phyloP scores from a whole-genome alignment of 2,113 vertebrate species.

The Greenwoodochromis staneri region DNA sequence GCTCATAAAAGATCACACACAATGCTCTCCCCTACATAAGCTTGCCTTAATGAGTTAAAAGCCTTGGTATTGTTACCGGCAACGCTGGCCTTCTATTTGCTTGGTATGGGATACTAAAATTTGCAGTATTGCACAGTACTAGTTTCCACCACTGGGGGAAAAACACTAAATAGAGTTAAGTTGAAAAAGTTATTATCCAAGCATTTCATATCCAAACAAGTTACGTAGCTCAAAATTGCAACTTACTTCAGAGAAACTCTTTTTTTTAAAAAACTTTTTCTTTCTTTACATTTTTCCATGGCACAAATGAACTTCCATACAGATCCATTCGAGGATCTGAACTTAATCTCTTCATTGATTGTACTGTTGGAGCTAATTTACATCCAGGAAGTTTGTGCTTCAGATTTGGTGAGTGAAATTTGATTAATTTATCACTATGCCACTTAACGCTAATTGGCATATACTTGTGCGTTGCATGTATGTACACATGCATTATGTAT shows the following conservation, averaged over 20 bases:
- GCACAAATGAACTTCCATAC: neutral
- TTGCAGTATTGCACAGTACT: neutral
- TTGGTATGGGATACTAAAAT: neutral
- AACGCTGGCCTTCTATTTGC: neutral
- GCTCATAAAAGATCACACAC: neutral
- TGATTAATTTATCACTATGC: neutral
- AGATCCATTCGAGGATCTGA: neutral
- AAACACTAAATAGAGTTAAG: neutral
- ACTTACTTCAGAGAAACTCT: neutral
- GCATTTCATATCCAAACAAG: neutral
- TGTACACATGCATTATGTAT: neutral
- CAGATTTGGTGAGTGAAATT: neutral
- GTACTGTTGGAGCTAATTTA: neutral
- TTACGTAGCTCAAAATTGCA: neutral
- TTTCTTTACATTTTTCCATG: neutral
- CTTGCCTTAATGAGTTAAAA: neutral
- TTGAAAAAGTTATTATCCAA: neutral
- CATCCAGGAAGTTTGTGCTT: neutral
- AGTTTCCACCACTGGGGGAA: neutral
- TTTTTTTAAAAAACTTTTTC: neutral
- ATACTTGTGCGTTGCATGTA: neutral
- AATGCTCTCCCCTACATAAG: neutral
- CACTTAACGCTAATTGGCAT: neutral
- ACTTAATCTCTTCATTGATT: neutral
- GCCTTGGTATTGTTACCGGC: fast-evolving